phyloP scores from a whole-genome alignment of 1,140 invertebrate genomes.

The Sipha flava region DNA sequence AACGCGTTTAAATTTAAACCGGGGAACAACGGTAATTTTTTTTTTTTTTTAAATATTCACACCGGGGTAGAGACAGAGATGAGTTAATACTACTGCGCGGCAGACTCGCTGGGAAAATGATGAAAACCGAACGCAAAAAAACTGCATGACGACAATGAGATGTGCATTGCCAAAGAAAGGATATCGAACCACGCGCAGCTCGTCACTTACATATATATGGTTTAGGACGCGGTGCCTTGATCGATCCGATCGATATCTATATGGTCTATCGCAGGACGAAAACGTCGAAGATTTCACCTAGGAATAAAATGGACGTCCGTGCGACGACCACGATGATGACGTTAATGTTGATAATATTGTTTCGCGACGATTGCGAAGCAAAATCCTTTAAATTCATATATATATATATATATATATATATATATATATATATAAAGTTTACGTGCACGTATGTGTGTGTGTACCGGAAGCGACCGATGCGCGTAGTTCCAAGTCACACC shows the following conservation, averaged over 20 bases:
- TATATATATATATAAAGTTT: no score
- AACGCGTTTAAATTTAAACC: not conserved
- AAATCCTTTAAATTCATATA: not conserved
- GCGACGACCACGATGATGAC: not conserved
- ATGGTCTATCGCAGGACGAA: no score
- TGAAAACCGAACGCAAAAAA: not conserved
- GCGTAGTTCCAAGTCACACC: not conserved
- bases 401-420: no score
- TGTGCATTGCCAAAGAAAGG: no score
- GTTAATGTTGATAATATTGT: not conserved
- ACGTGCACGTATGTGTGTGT: not conserved
- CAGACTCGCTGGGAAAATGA: not conserved
- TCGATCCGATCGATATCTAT: no score
- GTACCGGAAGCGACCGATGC: not conserved
- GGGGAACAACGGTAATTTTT: not conserved
- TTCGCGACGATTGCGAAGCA: constrained; percentile 2
- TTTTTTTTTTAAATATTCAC: not conserved
- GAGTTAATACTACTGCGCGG: no score
- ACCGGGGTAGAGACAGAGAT: no score
- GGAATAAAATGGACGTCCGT: not conserved
- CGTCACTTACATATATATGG: not conserved
- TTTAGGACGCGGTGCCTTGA: not conserved
- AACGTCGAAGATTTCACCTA: no score
- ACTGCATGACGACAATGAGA: not conserved
- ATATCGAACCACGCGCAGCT: no score